phyloP scores from a whole-genome alignment of 2,113 vertebrate genomes.

The Amblyornis subalaris region DNA sequence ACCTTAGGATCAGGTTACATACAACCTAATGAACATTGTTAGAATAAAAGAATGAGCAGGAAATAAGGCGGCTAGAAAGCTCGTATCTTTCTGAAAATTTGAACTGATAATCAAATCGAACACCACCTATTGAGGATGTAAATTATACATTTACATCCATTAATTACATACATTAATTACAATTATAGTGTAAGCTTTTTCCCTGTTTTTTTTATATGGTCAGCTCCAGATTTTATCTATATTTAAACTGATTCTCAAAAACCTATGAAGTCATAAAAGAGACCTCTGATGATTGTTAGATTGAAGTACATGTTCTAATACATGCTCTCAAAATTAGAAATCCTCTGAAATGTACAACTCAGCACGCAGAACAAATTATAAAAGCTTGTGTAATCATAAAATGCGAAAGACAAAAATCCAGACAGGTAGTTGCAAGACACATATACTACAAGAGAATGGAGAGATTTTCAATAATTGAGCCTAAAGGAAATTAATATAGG shows the following conservation, averaged over 20 bases:
- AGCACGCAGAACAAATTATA: neutral
- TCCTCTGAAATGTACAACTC: neutral
- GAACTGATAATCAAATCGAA: neutral
- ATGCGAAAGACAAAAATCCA: neutral
- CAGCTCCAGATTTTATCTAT: neutral
- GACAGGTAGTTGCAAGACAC: fast-evolving
- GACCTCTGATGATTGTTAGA: neutral
- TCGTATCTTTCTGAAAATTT: neutral
- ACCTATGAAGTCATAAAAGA: neutral
- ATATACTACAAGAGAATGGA: neutral
- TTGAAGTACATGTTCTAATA: neutral
- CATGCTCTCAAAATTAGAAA: neutral
- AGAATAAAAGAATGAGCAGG: neutral
- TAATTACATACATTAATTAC: too few relatives aligned
- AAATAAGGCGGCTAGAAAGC: fast-evolving
- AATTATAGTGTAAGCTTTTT: neutral
- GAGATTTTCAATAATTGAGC: neutral
- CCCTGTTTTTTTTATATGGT: neutral
- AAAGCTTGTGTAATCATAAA: neutral
- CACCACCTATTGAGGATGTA: fast-evolving
- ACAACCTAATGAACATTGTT: neutral
- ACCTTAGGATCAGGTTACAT: neutral
- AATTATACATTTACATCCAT: too few relatives aligned
- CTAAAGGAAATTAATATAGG: neutral
- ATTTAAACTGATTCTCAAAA: neutral